Evolutionary conservation across 2,888 invertebrate genomes (phyloP), one percentile per base, ranked within the genome.

Genomic region (Erebia palarica): DNA sequence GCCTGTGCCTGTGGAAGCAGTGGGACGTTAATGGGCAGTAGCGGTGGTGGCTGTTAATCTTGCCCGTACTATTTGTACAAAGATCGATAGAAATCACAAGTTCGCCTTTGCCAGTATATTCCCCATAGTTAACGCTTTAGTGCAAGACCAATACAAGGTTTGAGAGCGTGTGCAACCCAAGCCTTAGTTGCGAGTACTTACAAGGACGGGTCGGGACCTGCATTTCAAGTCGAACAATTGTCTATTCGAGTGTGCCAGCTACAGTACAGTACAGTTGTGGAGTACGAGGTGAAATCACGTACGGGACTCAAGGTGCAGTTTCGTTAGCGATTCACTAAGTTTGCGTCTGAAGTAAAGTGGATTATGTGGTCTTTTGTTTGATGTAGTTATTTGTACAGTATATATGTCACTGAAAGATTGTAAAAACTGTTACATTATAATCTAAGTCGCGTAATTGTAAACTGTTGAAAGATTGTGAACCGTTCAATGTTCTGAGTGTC

Each of bases 201-300:
- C 67, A 66, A 58, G 64, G 68, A 60, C 7, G 7, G 36, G 36
- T 51, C 69, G 69, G 63, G 75, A 72, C 71, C 67, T 73, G 75
- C 71, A 72, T 73, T 75, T 73, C 75, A 73, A 74, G 73, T 73
- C 49, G 68, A 69, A 74, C 70, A 74, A 74, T 74, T 70, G 74
- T 74, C 68, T 70, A 51, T 68, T 68, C 64, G 21, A 75, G 75
- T 68, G 71, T 57, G 69, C 65, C 60, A 61, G 60, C 68, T 61
- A 63, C 16, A 58, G 68, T 73, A 21, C n/a, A 3, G 21, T 27
- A 67, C 72, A 69, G 73, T 73, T 68, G 65, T 73, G 71, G 65
- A 75, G 66, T 59, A 49, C 69, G 42, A 57, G 70, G 60, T 51
- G 69, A 67, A 75, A 73, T 75, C 75, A 75, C 73, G 73, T 75